These are phyloP conservation scores for Elaphurus davidianus DNA, from an alignment of 2,113 vertebrate species.

Conservation along the genomic window DNA sequence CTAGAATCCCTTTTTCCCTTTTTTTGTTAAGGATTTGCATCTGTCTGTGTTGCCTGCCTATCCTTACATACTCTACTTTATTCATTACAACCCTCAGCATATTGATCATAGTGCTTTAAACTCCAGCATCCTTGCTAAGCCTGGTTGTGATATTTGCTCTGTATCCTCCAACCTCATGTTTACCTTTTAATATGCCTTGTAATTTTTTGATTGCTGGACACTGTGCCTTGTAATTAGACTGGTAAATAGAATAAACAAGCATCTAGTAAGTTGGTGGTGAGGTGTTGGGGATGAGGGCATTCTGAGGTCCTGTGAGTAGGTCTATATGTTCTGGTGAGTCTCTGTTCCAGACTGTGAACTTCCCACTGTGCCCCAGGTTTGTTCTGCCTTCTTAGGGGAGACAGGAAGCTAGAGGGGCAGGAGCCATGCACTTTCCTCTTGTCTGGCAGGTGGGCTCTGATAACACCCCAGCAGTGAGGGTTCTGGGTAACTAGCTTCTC, in stretches of 20 bases:
- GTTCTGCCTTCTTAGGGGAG: not conserved
- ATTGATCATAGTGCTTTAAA: not conserved
- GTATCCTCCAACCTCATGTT: not conserved
- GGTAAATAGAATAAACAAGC: not conserved
- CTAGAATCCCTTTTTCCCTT: not conserved
- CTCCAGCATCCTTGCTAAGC: not conserved
- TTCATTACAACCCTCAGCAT: not conserved
- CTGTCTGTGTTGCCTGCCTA: not conserved
- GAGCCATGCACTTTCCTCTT: not conserved
- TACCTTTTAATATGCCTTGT: not conserved
- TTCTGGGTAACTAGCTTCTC: not conserved
- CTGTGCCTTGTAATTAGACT: not conserved
- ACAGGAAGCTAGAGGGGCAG: not conserved
- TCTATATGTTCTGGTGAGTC: not conserved
- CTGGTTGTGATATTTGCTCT: not conserved
- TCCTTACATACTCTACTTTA: no score
- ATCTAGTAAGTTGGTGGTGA: not conserved
- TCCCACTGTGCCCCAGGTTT: not conserved
- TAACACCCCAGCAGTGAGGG: fast-evolving
- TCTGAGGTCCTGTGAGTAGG: no score
- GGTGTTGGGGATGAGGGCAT: no score
- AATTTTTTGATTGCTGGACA: not conserved
- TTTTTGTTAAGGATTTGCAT: not conserved
- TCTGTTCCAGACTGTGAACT: not conserved
- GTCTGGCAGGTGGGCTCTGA: no score